These are phyloP conservation scores for Ciconia stormi DNA, from an alignment of 2,113 vertebrate genomes.

Conservation along the genomic window DNA sequence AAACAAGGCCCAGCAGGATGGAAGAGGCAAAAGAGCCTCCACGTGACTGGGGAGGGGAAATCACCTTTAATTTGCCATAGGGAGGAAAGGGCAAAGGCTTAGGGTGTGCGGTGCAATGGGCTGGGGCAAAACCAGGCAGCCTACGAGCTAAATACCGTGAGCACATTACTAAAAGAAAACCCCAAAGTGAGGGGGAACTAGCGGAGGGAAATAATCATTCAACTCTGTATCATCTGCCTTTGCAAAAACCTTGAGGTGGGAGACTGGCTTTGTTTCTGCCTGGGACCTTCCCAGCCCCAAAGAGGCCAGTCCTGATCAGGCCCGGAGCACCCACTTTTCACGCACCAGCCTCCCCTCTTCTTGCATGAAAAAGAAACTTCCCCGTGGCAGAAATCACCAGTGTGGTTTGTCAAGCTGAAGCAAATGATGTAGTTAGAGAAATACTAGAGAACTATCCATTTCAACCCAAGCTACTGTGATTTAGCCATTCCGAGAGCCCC, in stretches of 20 bases:
- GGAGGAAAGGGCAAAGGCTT: background rate
- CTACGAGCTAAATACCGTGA: background rate
- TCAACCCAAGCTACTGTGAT: too few relatives aligned
- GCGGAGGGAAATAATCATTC: background rate
- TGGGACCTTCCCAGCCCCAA: background rate
- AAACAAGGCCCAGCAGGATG: background rate
- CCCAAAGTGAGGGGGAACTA: background rate
- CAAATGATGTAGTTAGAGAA: background rate
- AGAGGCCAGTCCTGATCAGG: background rate
- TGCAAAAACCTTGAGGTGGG: background rate
- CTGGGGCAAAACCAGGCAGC: background rate
- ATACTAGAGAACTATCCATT: too few relatives aligned
- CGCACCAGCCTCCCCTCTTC: background rate
- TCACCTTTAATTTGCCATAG: background rate
- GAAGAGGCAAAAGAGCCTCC: background rate
- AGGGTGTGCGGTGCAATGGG: background rate
- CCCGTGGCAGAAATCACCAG: accelerated
- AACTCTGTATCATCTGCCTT: background rate
- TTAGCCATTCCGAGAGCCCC: background rate
- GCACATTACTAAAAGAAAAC: background rate
- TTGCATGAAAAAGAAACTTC: background rate
- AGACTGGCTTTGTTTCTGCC: too few relatives aligned
- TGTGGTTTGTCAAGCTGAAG: background rate
- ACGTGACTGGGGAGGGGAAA: background rate
- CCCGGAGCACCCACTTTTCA: background rate